Evolutionary conservation across 2,113 vertebrate genomes (phyloP).

Genomic region (Zootoca vivipara): DNA sequence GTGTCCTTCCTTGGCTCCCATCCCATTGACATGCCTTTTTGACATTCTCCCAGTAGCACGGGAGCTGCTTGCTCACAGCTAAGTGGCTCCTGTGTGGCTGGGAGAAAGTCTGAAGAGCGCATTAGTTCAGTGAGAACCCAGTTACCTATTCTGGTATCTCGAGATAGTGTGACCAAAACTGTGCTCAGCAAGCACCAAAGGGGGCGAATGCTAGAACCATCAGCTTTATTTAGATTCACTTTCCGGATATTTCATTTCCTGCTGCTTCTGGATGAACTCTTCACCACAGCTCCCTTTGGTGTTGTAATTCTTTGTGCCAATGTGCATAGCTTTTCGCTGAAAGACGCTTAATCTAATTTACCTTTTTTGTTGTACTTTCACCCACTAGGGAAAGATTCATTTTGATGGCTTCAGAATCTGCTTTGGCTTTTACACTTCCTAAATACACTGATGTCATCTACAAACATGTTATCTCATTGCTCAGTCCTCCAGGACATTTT

Average conservation of each 20-base stretch:
- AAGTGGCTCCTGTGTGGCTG: neutral
- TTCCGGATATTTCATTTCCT: neutral
- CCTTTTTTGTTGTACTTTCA: neutral
- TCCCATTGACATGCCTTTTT: neutral
- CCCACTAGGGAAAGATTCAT: neutral
- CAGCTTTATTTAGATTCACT: neutral
- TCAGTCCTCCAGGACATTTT: neutral
- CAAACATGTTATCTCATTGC: neutral
- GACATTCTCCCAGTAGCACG: neutral
- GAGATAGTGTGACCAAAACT: neutral
- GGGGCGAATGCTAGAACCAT: neutral
- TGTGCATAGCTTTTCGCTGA: neutral
- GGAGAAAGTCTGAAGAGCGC: neutral
- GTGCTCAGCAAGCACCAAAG: neutral
- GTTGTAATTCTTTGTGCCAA: neutral
- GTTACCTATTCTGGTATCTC: neutral
- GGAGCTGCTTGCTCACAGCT: neutral
- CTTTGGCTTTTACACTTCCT: neutral
- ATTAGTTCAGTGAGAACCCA: neutral
- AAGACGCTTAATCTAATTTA: neutral
- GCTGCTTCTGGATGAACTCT: neutral
- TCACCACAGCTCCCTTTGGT: neutral
- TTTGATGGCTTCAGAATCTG: neutral
- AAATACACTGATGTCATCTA: neutral
- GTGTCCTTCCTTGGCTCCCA: neutral